Evolutionary conservation across 2,797 vertebrate genomes (phyloP).

Genomic region (Esox masquinongy): DNA sequence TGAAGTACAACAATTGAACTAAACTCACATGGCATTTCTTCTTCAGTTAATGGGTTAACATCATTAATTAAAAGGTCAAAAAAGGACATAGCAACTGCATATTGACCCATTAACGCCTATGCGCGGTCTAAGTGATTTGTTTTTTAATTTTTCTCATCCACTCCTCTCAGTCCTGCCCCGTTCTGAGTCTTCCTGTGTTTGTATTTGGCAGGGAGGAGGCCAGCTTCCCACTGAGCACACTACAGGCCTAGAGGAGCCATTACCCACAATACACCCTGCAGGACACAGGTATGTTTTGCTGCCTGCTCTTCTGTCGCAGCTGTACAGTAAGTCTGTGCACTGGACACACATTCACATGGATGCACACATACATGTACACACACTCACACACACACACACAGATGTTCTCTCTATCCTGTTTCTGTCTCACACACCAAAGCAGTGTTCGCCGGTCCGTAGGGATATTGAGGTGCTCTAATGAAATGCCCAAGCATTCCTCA

Average conservation of each 20-base stretch:
- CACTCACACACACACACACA: background rate
- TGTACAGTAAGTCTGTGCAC: conserved; percentile 3
- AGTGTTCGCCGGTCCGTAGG: conserved; percentile 11
- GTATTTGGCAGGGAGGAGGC: conserved; percentile 63
- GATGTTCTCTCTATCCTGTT: background rate
- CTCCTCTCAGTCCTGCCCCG: conserved; percentile 16
- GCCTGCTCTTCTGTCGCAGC: conserved; percentile 15
- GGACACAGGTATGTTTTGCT: conserved; percentile 67
- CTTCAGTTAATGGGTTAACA: no score
- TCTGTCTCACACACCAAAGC: background rate
- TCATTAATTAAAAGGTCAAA: no score
- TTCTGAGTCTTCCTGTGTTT: conserved; percentile 60
- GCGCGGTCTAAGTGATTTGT: conserved; percentile 21
- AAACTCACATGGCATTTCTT: no score
- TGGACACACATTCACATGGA: background rate
- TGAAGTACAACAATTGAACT: no score
- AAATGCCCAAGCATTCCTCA: conserved; percentile 21
- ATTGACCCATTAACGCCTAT: background rate
- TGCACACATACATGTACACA: background rate
- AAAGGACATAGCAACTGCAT: no score
- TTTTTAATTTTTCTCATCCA: conserved; percentile 10
- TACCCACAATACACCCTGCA: conserved; percentile 54
- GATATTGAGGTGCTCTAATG: conserved; percentile 4
- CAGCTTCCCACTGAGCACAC: conserved; percentile 45
- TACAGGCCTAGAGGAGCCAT: conserved; percentile 61